Evolutionary conservation across 2,797 vertebrate genomes (phyloP).

Genomic region (Epinephelus coioides): DNA sequence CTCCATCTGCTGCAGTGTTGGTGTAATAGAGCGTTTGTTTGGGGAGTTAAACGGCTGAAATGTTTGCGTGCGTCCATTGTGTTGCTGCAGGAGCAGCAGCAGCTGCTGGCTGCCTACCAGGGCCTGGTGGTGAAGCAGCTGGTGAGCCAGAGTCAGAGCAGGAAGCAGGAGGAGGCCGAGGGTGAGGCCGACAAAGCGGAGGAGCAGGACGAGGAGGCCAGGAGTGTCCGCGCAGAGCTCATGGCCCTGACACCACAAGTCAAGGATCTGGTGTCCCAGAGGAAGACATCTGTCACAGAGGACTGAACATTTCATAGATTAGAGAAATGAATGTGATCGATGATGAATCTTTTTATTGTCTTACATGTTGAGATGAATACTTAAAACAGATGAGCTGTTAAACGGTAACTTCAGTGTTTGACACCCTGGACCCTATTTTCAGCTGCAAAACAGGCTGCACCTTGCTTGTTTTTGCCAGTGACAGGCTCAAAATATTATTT

Average conservation of each 20-base stretch:
- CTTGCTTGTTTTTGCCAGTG: no score
- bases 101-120: constrained; percentile 91
- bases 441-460: no score
- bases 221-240: constrained; percentile 86
- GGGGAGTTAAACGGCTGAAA: constrained; percentile 8
- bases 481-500: no score
- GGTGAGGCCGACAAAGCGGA: constrained; percentile 63
- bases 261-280: constrained; percentile 91
- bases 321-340: not conserved
- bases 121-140: constrained; percentile 95
- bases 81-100: constrained; percentile 90
- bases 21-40: constrained; percentile 6
- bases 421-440: no score
- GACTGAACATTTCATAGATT: constrained; percentile 77
- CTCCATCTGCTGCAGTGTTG: constrained; percentile 27
- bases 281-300: constrained; percentile 89
- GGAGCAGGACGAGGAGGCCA: constrained; percentile 80
- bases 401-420: no score
- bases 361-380: constrained; percentile 23
- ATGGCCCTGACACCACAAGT: constrained; percentile 86
- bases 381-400: constrained; percentile 6
- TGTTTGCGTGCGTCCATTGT: constrained; percentile 1
- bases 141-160: constrained; percentile 88
- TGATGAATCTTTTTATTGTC: not conserved
- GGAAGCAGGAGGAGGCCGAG: constrained; percentile 65